Percentiles rank a stretch among this genome's conserved stretches.
Evolutionary conservation across 2,113 vertebrate species (phyloP).

Genomic region (Synodontis membranacea): DNA sequence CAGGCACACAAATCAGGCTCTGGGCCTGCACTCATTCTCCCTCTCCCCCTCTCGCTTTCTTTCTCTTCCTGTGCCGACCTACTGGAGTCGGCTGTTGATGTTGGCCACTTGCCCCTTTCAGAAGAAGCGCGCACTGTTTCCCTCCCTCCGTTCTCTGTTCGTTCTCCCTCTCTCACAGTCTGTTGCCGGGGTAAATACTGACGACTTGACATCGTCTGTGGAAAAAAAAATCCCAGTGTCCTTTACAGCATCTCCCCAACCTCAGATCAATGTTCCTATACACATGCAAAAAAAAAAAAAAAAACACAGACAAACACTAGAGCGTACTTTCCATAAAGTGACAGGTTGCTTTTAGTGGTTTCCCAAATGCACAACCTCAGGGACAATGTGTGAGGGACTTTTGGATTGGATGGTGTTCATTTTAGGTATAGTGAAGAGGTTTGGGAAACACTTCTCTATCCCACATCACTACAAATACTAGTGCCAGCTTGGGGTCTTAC

Average conservation of each 20-base stretch:
- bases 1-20: conserved; percentile 83
- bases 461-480: neutral
- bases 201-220: conserved; percentile 82
- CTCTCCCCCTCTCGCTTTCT: conserved; percentile 33
- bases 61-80: conserved; percentile 92
- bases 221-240: conserved; percentile 63
- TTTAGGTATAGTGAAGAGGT: neutral
- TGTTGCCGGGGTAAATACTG: conserved; percentile 77
- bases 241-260: conserved; percentile 42
- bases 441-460: conserved; percentile 12
- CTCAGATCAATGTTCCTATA: conserved; percentile 35
- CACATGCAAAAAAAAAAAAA: conserved; percentile 11
- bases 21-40: conserved; percentile 59
- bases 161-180: conserved; percentile 46
- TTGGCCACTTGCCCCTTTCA: conserved; percentile 82
- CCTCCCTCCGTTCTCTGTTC: conserved; percentile 37
- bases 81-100: conserved; percentile 92
- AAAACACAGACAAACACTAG: neutral
- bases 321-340: conserved; percentile 14
- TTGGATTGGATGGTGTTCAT: conserved; percentile 5
- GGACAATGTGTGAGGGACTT: conserved; percentile 2
- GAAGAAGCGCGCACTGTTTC: conserved; percentile 69
- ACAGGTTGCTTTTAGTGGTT: conserved; percentile 17
- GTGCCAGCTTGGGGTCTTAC: neutral
- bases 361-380: neutral